Base-by-base conservation (phyloP, 35 echinoderm and acorn worm genomes). In the Acanthaster planci region DNA sequence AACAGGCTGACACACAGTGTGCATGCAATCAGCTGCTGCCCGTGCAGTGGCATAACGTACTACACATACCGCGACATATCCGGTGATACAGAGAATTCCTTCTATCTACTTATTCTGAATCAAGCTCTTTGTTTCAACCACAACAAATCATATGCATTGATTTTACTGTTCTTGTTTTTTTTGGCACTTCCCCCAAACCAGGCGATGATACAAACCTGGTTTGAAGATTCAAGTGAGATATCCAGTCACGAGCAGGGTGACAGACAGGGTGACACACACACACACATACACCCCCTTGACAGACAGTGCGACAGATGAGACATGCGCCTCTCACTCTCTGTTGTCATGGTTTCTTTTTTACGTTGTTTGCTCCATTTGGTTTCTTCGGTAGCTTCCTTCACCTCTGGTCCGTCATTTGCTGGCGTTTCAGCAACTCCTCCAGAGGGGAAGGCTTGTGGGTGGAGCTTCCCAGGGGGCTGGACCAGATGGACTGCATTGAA, bases 401-500 rank as follows among this genome's bases (percentile, higher is more conserved):
- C 81, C 87, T 94, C 34, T 72, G 64, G 57, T 94, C 92, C 1
- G 90, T 85, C 67, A 87, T 89, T 42, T 82, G 79, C 37, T 89
- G 87, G 83, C 89, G 80, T 55, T 85, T 84, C 57, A 89, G 39
- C 8, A 89, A 55, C 44, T 89, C 78, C 82, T 94, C 92, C 82
- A 94, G 59, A 18, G 81, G 81, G 10, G 92, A 86, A 37, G 83
- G 87, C 59, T 89, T 87, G 64, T 72, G 64, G 64, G 64, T 0
- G 19, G 84, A 78, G 59, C 81, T 83, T 27, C 91, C 84, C 82
- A 89, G 18, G 3, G 92, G 92, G 42, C 87, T 94, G 39, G 92
- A 89, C 92, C 92, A 94, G 87, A 94, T 94, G 39, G 87, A 90
- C 92, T 94, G 82, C 30, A 32, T 21, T 35, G 76, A 55, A 5